These are phyloP conservation scores for Xanthorhoe designata DNA, from an alignment of 2,888 invertebrate species.

Conservation along the genomic window DNA sequence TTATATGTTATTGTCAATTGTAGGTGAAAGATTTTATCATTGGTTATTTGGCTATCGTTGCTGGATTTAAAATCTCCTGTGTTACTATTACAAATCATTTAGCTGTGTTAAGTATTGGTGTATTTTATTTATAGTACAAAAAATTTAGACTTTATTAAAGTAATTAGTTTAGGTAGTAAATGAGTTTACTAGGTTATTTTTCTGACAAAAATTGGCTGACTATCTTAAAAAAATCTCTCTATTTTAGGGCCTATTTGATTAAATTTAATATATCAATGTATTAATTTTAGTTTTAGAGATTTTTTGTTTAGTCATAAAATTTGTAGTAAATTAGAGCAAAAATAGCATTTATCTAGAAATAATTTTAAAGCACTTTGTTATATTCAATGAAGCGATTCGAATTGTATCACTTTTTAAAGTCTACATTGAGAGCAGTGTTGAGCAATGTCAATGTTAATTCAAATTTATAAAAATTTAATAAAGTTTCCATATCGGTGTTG, in stretches of 20 bases:
- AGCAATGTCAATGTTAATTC: neutral
- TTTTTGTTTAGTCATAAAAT: neutral
- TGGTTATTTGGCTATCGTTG: constrained; percentile 13
- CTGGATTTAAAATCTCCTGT: constrained; percentile 17
- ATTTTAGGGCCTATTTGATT: constrained; percentile 14
- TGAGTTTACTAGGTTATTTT: neutral
- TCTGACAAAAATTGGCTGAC: constrained; percentile 1
- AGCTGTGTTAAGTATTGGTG: constrained; percentile 11
- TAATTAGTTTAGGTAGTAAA: constrained; percentile 11
- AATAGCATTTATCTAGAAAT: constrained; percentile 5
- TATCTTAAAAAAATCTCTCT: constrained; percentile 7
- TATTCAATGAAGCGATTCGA: constrained; percentile 6
- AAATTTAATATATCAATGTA: neutral
- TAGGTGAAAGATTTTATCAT: constrained; percentile 24
- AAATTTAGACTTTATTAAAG: neutral
- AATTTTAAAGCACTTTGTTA: constrained; percentile 10
- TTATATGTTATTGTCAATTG: constrained; percentile 33
- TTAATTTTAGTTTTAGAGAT: constrained; percentile 4
- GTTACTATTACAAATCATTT: constrained; percentile 10
- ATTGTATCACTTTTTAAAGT: neutral
- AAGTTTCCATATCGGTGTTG: neutral
- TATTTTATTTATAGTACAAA: constrained; percentile 11
- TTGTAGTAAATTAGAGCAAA: constrained; percentile 10
- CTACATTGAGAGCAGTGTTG: neutral
- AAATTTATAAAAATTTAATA: neutral